A percentile compares a stretch with the other conserved stretches of the same genome.
Evolutionary conservation across 2,797 vertebrate genomes (phyloP).

Genomic region (Karalla daura): DNA sequence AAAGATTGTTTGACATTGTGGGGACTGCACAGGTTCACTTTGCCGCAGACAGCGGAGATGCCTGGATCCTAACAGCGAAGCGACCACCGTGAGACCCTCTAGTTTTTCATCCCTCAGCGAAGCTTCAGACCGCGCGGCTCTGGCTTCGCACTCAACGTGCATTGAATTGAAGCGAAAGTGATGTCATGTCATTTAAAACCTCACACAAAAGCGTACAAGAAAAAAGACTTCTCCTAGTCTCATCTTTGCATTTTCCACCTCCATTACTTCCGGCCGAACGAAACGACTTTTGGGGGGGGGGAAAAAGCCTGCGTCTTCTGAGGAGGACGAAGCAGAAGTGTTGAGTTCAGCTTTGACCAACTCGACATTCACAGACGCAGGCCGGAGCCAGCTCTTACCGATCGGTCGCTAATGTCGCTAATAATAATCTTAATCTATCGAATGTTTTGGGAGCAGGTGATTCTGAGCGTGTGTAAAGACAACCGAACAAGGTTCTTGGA

Average conservation of each 20-base stretch:
- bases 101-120: neutral
- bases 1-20: neutral
- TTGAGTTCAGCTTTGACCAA: neutral
- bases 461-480: conserved; percentile 15
- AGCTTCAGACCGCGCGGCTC: neutral
- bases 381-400: conserved; percentile 33
- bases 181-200: too few relatives aligned
- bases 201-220: too few relatives aligned
- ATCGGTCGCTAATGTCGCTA: conserved; percentile 30
- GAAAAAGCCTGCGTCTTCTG: conserved; percentile 1
- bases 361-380: conserved; percentile 9
- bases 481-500: too few relatives aligned
- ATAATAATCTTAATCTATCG: conserved; percentile 41
- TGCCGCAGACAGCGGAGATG: neutral
- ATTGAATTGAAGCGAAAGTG: too few relatives aligned
- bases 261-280: neutral
- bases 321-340: conserved; percentile 42
- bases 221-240: too few relatives aligned
- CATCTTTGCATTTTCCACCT: too few relatives aligned
- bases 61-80: neutral
- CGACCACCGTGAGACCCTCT: neutral
- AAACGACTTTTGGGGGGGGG: neutral
- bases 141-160: neutral
- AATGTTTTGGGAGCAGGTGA: conserved; percentile 43
- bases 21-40: neutral